Evolutionary conservation across 2,888 invertebrate species (phyloP), one percentile per base, ranked within the genome.

Genomic region (Noctua pronuba): DNA sequence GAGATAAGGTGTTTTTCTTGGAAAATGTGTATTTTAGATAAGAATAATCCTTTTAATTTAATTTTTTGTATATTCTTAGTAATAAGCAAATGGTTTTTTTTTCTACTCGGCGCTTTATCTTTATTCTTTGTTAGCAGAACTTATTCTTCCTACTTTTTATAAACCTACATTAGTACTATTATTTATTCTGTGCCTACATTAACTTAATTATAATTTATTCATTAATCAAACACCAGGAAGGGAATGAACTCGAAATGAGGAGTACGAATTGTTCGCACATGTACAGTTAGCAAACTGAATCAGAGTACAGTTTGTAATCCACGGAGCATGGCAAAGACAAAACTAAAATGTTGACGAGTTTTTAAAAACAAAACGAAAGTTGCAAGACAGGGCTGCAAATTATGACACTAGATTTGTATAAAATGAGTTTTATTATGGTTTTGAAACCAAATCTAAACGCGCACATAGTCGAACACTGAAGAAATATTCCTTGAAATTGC

Each of bases 221-320:
- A 66, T 60, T n/a, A 67, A 65, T 60, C 38, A 66, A 58, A 55
- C 35, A 77, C 62, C 68, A 75, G 72, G 79, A 84, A 85, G 79
- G 80, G 82, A 87, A 86, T 84, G 74, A 84, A 82, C 82, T 79
- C 79, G 31, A 67, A 76, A 73, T 64, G 62, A 79, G 55, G 68
- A 24, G 62, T 65, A 67, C 69, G 60, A 80, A 83, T 81, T 82
- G 73, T 86, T 85, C 52, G 86, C 85, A 86, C 65, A 73, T 60
- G 62, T 79, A 88, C 88, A 84, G 88, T 88, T 88, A 88, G 66
- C 75, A 76, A 82, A 83, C 83, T 72, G 83, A 88, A 82, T 70
- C 81, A 52, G 75, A 82, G 80, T 85, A 88, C 89, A 84, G 88
- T 88, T 88, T 58, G 74, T 84, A 72, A 73, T 74, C 65, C 77